Evolutionary conservation across 1,140 invertebrate species (phyloP), one percentile per base, ranked within the genome.

Genomic region (Drosophila cardini): DNA sequence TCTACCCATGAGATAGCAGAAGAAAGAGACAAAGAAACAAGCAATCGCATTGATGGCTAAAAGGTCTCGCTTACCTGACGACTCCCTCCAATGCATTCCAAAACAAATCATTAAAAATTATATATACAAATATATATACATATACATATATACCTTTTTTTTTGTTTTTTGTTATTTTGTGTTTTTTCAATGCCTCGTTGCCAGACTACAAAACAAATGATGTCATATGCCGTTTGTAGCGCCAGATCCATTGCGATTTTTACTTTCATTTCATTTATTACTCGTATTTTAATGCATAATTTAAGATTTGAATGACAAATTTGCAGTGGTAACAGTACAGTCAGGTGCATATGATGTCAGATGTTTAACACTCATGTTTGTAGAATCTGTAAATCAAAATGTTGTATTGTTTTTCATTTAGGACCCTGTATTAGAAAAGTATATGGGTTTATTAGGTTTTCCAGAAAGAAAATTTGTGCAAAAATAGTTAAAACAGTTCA

Each of bases 231-330:
- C 45, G 53, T 43, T 74, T 58, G 67, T 60, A 76, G 80, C 80
- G 76, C 67, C 80, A 80, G 80, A 34, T 69, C 61, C 79, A 87
- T 76, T 86, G 83, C 69, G 83, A 86, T 70, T 86, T 87, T 86
- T 87, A 86, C 83, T 87, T 86, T 86, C 83, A 61, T 86, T 86
- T 87, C 72, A 72, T 86, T 86, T 79, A 71, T 26, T 38, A 38
- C 36, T 38, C 36, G 36, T 85, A 70, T 70, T 79, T 73, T 48
- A 78, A 76, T 85, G 82, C 83, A 85, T 81, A 85, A 86, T 81
- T 85, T 76, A 82, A 86, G 67, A 82, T 69, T 18, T 52, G 71
- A 75, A 52, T 57, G 36, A 69, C 46, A 58, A 69, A 76, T 86
- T 75, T 78, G 64, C 53, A 86, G 56, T 78, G 18, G 36, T 36